Percentiles rank a stretch among this genome's conserved stretches.
phyloP scores from a whole-genome alignment of 30 jellyfish, hydroid and myxozoan genomes.

The Sanderia malayensis region DNA sequence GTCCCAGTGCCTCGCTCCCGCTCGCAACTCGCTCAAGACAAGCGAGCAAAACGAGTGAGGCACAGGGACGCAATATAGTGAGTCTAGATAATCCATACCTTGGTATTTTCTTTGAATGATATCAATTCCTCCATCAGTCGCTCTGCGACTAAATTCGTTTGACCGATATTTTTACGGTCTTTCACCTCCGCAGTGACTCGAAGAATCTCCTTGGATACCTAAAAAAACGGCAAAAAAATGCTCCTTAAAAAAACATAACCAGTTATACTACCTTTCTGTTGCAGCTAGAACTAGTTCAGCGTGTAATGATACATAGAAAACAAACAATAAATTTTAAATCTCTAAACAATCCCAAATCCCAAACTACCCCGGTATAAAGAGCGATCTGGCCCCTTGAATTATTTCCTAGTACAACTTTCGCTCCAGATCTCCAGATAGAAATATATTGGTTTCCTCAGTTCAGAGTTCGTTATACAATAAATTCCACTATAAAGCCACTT shows the following conservation, averaged over 20 bases:
- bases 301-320: not conserved
- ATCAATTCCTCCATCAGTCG: slow-evolving; percentile 57
- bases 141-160: slow-evolving; percentile 30
- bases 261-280: not conserved
- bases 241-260: not conserved
- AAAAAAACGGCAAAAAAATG: not conserved
- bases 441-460: not conserved
- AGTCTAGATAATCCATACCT: slow-evolving; percentile 49
- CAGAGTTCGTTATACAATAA: not conserved
- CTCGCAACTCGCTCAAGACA: not conserved
- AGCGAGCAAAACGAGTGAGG: no score
- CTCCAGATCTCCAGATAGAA: not conserved
- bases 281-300: not conserved
- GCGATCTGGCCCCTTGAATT: not conserved
- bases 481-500: no score
- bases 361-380: not conserved
- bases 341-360: not conserved
- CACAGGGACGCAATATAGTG: no score
- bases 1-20: no score
- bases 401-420: not conserved
- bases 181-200: slow-evolving; percentile 53
- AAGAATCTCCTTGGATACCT: slow-evolving; percentile 65
- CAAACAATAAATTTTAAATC: not conserved
- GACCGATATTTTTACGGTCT: slow-evolving; percentile 65
- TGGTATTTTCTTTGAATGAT: slow-evolving; percentile 56